Conservation (phyloP, 2,888 invertebrate species). For the Pseudococcus jackbeardsleyi region DNA sequence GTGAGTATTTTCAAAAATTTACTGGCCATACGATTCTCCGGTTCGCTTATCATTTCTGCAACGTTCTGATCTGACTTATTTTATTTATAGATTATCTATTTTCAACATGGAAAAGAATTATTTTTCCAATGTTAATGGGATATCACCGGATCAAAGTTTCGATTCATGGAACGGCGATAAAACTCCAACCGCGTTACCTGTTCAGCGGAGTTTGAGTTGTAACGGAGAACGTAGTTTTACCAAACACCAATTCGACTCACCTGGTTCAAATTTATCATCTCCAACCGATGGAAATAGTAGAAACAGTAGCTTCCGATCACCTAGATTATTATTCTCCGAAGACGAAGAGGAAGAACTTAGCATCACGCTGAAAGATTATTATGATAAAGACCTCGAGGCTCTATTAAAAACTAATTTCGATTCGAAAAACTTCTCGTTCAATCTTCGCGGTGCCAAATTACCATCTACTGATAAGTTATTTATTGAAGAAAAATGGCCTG, state of each 20-base stretch:
- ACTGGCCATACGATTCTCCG: background rate
- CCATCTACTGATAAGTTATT: background rate
- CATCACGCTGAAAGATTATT: background rate
- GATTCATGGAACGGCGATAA: background rate
- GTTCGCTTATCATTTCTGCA: conserved; percentile 37
- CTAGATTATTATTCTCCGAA: background rate
- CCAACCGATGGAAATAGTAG: background rate
- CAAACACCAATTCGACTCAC: background rate
- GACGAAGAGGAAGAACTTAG: conserved; percentile 42
- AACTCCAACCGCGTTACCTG: background rate
- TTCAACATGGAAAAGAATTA: background rate
- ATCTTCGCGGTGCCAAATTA: conserved; percentile 42
- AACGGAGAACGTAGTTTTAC: background rate
- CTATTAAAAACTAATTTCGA: conserved; percentile 37
- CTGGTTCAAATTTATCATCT: conserved; percentile 8
- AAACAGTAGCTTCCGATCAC: background rate
- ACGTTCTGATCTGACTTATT: conserved; percentile 25
- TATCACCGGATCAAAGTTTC: background rate
- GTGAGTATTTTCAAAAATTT: conserved; percentile 26
- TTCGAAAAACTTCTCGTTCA: background rate
- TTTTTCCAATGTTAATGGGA: background rate
- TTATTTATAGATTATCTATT: conserved; percentile 4
- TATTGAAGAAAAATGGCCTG: conserved; percentile 36
- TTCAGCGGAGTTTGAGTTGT: background rate
- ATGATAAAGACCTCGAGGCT: background rate